phyloP scores from a whole-genome alignment of 2,797 vertebrate genomes.

The Numenius phaeopus region DNA sequence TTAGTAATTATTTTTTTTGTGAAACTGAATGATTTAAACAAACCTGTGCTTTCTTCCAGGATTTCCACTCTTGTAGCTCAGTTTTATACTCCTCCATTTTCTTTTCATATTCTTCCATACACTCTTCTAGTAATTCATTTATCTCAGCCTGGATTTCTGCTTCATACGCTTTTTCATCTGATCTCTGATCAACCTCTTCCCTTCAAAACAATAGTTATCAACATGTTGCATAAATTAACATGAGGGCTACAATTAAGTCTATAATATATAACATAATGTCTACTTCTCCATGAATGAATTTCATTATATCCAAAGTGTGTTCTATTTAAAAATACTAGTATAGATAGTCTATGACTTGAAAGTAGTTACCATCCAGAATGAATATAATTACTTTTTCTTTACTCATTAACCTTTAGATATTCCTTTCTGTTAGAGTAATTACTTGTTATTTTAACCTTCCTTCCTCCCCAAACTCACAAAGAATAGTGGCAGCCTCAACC shows the following conservation, averaged over 20 bases:
- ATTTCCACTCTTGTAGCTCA: constrained; percentile 88
- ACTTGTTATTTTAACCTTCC: not conserved
- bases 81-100: constrained; percentile 83
- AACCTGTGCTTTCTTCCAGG: constrained; percentile 90
- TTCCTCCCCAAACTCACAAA: not conserved
- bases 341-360: not conserved
- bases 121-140: constrained; percentile 86
- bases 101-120: constrained; percentile 85
- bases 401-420: not conserved
- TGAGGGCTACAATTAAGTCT: not conserved
- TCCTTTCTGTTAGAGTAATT: not conserved
- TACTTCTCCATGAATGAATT: not conserved
- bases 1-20: not conserved
- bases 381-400: not conserved
- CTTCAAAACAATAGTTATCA: constrained; percentile 76
- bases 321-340: not conserved
- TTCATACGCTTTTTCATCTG: constrained; percentile 86
- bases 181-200: constrained; percentile 85
- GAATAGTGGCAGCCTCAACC: not conserved
- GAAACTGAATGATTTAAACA: not conserved
- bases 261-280: not conserved
- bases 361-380: not conserved
- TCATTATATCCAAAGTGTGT: not conserved
- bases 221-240: not conserved
- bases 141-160: constrained; percentile 90